phyloP scores from a whole-genome alignment of 2,888 invertebrate genomes.

The Andrena chrysosceles region DNA sequence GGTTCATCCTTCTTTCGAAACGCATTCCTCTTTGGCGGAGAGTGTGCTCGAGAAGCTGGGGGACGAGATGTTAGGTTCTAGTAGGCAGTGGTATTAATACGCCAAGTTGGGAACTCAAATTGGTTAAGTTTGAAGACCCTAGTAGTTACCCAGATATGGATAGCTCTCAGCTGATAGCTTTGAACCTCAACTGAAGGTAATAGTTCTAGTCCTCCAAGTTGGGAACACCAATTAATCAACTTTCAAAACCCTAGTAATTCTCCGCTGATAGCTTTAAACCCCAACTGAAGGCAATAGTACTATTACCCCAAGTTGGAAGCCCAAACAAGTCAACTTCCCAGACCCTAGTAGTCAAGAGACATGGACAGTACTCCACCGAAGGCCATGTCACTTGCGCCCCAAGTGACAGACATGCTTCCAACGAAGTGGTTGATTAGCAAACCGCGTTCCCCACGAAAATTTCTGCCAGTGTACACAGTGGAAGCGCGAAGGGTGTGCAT shows the following conservation, averaged over 20 bases:
- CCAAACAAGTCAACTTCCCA: background rate
- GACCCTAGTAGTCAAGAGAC: too few species aligned
- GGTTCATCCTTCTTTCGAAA: background rate
- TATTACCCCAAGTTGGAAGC: background rate
- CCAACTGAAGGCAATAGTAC: background rate
- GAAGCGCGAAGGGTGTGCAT: slow-evolving; percentile 17
- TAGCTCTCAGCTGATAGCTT: background rate
- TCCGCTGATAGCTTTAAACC: background rate
- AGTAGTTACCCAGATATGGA: background rate
- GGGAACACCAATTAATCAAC: background rate
- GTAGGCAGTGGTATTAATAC: background rate
- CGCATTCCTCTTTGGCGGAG: background rate
- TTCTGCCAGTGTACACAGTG: slow-evolving; percentile 9
- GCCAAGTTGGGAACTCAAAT: background rate
- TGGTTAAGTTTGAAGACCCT: background rate
- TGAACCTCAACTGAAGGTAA: background rate
- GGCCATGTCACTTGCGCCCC: too few species aligned
- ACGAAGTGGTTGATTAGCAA: background rate
- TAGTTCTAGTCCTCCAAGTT: background rate
- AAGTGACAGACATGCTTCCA: background rate
- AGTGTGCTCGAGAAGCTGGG: background rate
- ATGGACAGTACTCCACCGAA: too few species aligned
- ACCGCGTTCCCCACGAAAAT: slow-evolving; percentile 10
- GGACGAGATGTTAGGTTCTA: background rate
- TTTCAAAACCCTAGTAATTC: background rate